Evolutionary conservation across 2,113 vertebrate genomes (phyloP).

Genomic region (Morone saxatilis): DNA sequence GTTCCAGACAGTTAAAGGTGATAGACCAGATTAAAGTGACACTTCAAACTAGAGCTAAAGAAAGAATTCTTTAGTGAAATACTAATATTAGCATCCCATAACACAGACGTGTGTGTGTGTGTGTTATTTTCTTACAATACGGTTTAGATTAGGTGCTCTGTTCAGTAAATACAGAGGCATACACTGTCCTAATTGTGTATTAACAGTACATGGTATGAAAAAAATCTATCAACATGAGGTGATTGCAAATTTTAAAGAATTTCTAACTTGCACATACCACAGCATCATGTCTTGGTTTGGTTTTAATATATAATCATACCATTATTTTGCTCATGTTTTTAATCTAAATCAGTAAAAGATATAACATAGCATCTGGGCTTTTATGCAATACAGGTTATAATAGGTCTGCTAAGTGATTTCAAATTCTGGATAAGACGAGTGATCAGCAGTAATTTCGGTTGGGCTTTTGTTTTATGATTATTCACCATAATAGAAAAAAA

Average conservation of each 20-base stretch:
- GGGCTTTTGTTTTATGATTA: slow-evolving; percentile 55
- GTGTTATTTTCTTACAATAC: background rate
- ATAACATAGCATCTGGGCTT: slow-evolving; percentile 27
- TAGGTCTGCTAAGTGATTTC: slow-evolving; percentile 50
- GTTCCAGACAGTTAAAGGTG: slow-evolving; percentile 4
- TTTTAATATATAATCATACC: slow-evolving; percentile 1
- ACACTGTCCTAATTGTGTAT: background rate
- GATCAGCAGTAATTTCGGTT: slow-evolving; percentile 53
- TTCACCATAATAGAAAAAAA: slow-evolving; percentile 41
- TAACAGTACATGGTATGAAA: background rate
- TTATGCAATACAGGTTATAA: slow-evolving; percentile 30
- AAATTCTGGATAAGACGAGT: slow-evolving; percentile 37
- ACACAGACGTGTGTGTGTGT: background rate
- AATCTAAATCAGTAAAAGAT: slow-evolving; percentile 6
- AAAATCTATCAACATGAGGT: background rate
- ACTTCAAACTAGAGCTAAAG: slow-evolving; percentile 1
- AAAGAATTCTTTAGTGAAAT: background rate
- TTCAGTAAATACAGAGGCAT: background rate
- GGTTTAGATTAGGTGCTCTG: background rate
- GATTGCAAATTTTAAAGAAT: background rate
- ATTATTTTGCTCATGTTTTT: slow-evolving; percentile 12
- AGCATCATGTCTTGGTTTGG: background rate
- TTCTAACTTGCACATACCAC: background rate
- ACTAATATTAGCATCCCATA: background rate
- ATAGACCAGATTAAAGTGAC: background rate